Evolutionary conservation across 2,797 vertebrate genomes (phyloP), one percentile per base, ranked within the genome.

Genomic region (Lophotriccus pileatus): DNA sequence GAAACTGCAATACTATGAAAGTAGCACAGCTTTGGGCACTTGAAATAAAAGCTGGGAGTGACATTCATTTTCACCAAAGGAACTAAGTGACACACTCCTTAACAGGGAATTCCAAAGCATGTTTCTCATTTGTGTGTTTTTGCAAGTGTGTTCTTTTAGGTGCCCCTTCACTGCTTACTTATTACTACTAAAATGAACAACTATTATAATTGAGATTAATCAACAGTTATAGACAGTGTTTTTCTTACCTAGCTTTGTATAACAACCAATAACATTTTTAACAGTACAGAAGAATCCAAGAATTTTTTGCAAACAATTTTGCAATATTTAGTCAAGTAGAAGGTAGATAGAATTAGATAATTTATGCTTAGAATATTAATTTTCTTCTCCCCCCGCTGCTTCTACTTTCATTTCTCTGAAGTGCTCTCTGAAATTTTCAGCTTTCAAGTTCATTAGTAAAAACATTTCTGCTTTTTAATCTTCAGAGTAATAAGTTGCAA

Each of bases 1-100:
- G 90, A 87, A 87, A 93, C 72, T 41, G 60, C 87, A 89, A 20
- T 44, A 37, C 64, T 91, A 89, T 80, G 78, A 32, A 39, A 72
- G 68, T 14, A 68, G 24, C 56, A 55, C 13, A 5, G 49, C 72
- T 73, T 49, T 14, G 44, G 55, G 8, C 41, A 30, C 63, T 72
- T 43, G 67, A 68, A 88, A 82, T n/a, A 32, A 93, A 88, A 87
- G 7, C 56, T 78, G 16, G 90, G 94, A 96, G 94, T 96, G 73
- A 97, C 86, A 97, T 82, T 37, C 20, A 55, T 87, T 89, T 87
- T 83, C 72, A 82, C 28, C 36, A 53, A 56, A 74, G 49, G 50
- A 90, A 36, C 63, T 24, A 28, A 68, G 55, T 13, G 53, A 24
- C 22, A 6, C 13, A 1, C 12, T 36, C 41, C 68, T 70, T 72